Evolutionary conservation across 2,113 vertebrate genomes (phyloP), one percentile per base, ranked within the genome.

Genomic region (Nesospiza acunhae): DNA sequence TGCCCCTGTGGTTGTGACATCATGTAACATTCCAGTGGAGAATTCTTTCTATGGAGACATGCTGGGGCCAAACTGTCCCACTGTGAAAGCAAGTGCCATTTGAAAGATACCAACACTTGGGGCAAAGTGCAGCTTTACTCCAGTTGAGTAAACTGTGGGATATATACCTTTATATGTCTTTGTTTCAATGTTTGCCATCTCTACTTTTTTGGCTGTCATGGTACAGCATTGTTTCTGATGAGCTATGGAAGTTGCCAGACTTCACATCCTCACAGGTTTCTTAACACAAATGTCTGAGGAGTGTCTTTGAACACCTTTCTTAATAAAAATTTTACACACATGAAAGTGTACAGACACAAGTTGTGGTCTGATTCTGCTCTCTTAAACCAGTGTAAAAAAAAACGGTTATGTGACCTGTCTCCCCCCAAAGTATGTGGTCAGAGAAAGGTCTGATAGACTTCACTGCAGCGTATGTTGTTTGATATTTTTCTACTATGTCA

Each of bases 401-500:
- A 87, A 74, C 35, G 50, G 77, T 20, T 68, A 62, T 22, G 49
- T 26, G 72, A 72, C 49, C 69, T 33, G 19, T 66, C n/a, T 73
- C 35, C 74, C 35, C 41, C 14, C n/a, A 56, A 17, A 50, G 5
- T 19, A 26, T 2, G 16, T 2, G 4, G 23, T 8, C 41, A n/a
- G 55, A 28, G n/a, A n/a, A 75, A 93, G 81, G 69, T 52, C 80
- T 89, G 46, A 21, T 49, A 53, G 73, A 68, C 52, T 94, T 88
- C 73, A 90, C 0, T 15, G 93, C 68, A 92, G 75, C 41, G 0
- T 35, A 26, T 59, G 59, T 30, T 80, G 90, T n/a, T 75, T 75
- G 73, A 49, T 95, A 78, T 87, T 95, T 94, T 95, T 81, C 88
- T 94, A 44, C 63, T 83, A 78, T 13, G 69, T 89, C 67, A 91